phyloP scores from a whole-genome alignment of 37 sponge, comb jelly and placozoan species.

The Tethya wilhelma region DNA sequence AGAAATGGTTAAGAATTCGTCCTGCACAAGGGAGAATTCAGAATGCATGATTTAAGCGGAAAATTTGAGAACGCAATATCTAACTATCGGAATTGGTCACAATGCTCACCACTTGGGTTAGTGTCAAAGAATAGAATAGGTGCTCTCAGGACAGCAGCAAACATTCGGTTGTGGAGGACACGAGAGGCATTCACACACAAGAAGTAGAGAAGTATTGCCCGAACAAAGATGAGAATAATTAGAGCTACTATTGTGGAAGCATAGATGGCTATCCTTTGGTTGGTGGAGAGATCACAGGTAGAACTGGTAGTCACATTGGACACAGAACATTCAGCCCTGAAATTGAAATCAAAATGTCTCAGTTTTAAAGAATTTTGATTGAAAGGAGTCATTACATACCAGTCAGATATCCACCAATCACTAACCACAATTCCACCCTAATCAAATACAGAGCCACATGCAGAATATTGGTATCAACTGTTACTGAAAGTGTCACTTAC shows the following conservation, averaged over 20 bases:
- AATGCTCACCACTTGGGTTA: conserved; percentile 75
- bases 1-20: conserved; percentile 75
- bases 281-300: conserved; percentile 9
- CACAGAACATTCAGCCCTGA: too few relatives aligned
- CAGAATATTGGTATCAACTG: not conserved
- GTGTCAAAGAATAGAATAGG: conserved; percentile 79
- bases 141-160: conserved; percentile 54
- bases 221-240: conserved; percentile 23
- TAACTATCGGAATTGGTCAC: too few relatives aligned
- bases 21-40: too few relatives aligned
- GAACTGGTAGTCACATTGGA: too few relatives aligned
- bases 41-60: too few relatives aligned
- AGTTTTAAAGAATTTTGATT: too few relatives aligned
- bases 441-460: not conserved
- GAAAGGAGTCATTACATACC: too few relatives aligned
- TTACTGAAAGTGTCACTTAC: not conserved
- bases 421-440: conserved; percentile 11
- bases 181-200: conserved; percentile 51
- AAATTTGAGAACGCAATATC: too few relatives aligned
- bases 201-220: conserved; percentile 34
- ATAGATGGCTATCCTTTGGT: conserved; percentile 51
- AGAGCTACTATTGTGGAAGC: conserved; percentile 14
- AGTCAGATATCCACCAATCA: conserved; percentile 66
- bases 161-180: conserved; percentile 60
- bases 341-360: too few relatives aligned